Conservation (phyloP, 2,797 vertebrate genomes). For the Acropternis orthonyx region DNA sequence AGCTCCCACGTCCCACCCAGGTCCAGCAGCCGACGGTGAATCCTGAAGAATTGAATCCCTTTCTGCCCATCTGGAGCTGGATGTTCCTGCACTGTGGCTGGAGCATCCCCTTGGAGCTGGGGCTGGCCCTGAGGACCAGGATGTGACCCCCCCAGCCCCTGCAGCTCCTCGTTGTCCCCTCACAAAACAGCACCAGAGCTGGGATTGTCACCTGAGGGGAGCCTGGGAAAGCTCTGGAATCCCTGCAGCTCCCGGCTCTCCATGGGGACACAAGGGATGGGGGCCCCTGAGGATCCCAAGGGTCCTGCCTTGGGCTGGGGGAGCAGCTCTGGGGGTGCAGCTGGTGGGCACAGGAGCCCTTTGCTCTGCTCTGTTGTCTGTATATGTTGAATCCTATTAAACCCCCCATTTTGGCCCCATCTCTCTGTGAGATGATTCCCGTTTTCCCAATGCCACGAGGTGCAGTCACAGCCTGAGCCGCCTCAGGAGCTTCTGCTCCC, state of each 20-base stretch:
- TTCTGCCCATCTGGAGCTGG: not conserved
- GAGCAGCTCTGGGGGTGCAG: not conserved
- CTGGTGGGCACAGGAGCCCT: not conserved
- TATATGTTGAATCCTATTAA: not conserved
- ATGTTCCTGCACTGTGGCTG: not conserved
- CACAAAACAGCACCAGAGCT: not conserved
- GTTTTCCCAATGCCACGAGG: not conserved
- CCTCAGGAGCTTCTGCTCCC: not conserved
- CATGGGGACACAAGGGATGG: fast-evolving
- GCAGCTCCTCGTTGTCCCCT: not conserved
- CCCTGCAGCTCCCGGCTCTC: not conserved
- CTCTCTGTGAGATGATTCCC: not conserved
- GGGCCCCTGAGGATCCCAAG: not conserved
- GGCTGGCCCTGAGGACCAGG: fast-evolving
- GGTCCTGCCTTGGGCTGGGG: not conserved
- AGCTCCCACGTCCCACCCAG: not conserved
- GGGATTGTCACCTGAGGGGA: not conserved
- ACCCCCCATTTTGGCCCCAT: not conserved
- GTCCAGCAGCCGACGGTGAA: conserved; percentile 71
- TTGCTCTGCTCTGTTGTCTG: not conserved
- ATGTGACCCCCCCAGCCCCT: not conserved
- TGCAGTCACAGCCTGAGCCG: not conserved
- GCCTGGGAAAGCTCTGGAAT: not conserved
- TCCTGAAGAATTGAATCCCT: not conserved
- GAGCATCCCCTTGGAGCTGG: not conserved